Evolutionary conservation across 2,113 vertebrate species (phyloP).

Genomic region (Channa maculata): DNA sequence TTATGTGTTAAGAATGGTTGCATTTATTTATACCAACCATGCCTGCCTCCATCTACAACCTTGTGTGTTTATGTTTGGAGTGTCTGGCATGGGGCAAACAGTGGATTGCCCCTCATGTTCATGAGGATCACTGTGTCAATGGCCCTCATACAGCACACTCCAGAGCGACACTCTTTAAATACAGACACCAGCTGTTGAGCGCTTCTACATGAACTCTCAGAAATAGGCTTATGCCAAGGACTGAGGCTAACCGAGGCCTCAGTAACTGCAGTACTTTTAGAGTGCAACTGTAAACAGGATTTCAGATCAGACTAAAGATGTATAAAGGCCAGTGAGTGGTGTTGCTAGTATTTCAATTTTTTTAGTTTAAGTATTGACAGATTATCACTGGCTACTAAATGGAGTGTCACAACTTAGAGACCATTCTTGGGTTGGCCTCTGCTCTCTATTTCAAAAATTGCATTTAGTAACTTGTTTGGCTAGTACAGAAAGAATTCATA

Average conservation of each 20-base stretch:
- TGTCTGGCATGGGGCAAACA: slow-evolving; percentile 64
- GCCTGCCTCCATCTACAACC: slow-evolving; percentile 67
- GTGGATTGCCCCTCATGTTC: slow-evolving; percentile 68
- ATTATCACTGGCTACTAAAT: slow-evolving; percentile 7
- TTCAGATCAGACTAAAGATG: not conserved
- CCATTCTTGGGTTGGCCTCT: not conserved
- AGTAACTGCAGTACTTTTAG: slow-evolving; percentile 5
- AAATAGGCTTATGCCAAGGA: slow-evolving; percentile 59
- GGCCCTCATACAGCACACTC: slow-evolving; percentile 67
- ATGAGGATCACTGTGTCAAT: slow-evolving; percentile 79
- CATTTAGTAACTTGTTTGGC: not conserved
- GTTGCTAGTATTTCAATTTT: slow-evolving; percentile 3
- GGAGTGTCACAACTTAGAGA: not conserved
- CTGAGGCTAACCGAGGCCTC: slow-evolving; percentile 38
- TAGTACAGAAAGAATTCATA: not conserved
- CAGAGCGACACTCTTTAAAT: slow-evolving; percentile 75
- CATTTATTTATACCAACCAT: slow-evolving; percentile 69
- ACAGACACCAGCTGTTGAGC: slow-evolving; percentile 77
- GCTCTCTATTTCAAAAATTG: not conserved
- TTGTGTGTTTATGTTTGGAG: slow-evolving; percentile 77
- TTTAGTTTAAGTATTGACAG: not conserved
- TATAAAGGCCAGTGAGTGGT: not conserved
- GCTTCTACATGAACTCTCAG: slow-evolving; percentile 55
- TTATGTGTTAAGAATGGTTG: slow-evolving; percentile 57
- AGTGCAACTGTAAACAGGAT: not conserved